Conservation (phyloP, 2,888 invertebrate species). For the Papilio gigon region DNA sequence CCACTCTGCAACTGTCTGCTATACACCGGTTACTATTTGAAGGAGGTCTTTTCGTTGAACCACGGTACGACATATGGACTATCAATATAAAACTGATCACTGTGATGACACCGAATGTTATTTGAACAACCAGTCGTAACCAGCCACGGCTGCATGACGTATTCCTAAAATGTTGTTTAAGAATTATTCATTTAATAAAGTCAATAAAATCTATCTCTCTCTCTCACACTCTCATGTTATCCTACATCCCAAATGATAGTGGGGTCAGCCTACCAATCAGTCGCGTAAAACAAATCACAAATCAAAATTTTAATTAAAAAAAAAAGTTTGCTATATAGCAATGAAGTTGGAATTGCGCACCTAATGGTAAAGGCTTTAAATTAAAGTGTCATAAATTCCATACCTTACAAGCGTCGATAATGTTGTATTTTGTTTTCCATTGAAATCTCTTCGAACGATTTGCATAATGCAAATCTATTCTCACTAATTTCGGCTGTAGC, state of each 20-base stretch:
- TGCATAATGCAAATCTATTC: constrained; percentile 28
- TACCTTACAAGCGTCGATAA: constrained; percentile 41
- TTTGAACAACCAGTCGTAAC: constrained; percentile 65
- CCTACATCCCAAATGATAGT: too few species aligned
- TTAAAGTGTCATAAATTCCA: not conserved
- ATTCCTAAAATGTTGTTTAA: constrained; percentile 61
- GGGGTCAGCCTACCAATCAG: too few species aligned
- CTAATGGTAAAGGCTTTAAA: too few species aligned
- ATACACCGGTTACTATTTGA: constrained; percentile 48
- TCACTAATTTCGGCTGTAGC: not conserved
- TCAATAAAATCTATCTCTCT: too few species aligned
- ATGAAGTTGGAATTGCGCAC: too few species aligned
- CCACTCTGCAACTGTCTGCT: constrained; percentile 56
- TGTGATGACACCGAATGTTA: constrained; percentile 64
- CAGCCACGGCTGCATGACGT: constrained; percentile 71
- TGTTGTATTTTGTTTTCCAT: constrained; percentile 36
- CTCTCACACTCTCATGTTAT: too few species aligned
- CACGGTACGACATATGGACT: constrained; percentile 58
- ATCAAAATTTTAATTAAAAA: too few species aligned
- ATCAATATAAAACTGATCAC: constrained; percentile 70
- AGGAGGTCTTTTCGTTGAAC: constrained; percentile 33
- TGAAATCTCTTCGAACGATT: constrained; percentile 29
- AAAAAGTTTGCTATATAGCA: too few species aligned
- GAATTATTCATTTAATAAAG: too few species aligned
- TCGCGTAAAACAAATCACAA: too few species aligned